A percentile compares a stretch with the other conserved stretches of the same genome.
Evolutionary conservation across 2,113 vertebrate genomes (phyloP).

Genomic region (Hucho hucho): DNA sequence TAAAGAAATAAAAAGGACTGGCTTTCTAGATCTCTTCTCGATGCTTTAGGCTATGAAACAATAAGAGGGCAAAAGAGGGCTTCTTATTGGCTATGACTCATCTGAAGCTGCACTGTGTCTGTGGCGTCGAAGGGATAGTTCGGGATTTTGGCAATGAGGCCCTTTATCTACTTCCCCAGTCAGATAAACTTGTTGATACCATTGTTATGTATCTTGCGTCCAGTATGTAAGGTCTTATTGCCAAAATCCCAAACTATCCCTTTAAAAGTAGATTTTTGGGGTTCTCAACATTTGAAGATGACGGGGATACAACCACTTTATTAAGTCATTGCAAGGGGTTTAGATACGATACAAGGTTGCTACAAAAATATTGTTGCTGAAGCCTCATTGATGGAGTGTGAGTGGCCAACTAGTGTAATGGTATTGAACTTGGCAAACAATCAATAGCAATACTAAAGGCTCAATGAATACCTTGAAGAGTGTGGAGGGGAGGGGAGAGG

Average conservation of each 20-base stretch:
- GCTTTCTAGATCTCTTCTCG: constrained; percentile 46
- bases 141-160: too few species aligned
- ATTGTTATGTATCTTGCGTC: constrained; percentile 23
- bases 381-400: neutral
- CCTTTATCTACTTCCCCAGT: neutral
- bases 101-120: constrained; percentile 38
- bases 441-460: neutral
- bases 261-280: constrained; percentile 19
- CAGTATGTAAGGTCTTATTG: too few species aligned
- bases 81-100: constrained; percentile 44
- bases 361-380: neutral
- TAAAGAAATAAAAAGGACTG: constrained; percentile 44
- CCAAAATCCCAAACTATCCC: neutral
- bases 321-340: constrained; percentile 28
- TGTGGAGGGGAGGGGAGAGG: neutral
- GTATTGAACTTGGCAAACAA: neutral
- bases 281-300: constrained; percentile 27
- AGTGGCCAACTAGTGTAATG: neutral
- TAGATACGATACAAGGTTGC: neutral
- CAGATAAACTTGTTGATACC: constrained; percentile 29
- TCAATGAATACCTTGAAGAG: neutral
- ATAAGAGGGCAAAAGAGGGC: constrained; percentile 17
- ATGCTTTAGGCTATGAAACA: constrained; percentile 39
- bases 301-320: constrained; percentile 15
- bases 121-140: too few species aligned